Evolutionary conservation across 2,888 invertebrate species (phyloP).

Genomic region (Formica aserva): DNA sequence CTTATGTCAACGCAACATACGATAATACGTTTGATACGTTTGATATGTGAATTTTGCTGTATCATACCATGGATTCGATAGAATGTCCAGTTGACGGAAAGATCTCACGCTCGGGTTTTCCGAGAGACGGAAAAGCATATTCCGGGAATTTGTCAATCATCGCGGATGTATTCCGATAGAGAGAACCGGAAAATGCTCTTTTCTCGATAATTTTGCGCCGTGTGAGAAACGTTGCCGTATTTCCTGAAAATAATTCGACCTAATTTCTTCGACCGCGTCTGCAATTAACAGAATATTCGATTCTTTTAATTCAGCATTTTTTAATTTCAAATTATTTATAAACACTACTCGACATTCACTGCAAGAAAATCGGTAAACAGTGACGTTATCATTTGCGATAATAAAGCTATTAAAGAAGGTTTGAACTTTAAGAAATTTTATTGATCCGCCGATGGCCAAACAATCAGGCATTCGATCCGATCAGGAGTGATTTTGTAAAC

Average conservation of each 20-base stretch:
- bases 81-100: neutral
- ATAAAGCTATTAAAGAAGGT: neutral
- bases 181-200: neutral
- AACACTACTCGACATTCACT: neutral
- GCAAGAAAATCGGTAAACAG: neutral
- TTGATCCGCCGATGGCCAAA: neutral
- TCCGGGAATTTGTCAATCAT: constrained; percentile 17
- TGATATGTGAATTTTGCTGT: neutral
- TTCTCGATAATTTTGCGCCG: neutral
- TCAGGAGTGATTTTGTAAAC: constrained; percentile 48
- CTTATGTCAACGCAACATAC: neutral
- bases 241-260: neutral
- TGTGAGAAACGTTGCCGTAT: neutral
- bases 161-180: neutral
- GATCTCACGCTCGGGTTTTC: neutral
- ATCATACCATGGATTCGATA: neutral
- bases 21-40: neutral
- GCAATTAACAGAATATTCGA: neutral
- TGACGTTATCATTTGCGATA: constrained; percentile 13
- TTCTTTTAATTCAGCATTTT: neutral
- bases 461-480: constrained; percentile 27
- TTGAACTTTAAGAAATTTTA: constrained; percentile 14
- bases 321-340: neutral
- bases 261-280: neutral
- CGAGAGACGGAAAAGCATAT: neutral